Evolutionary conservation across 2,888 invertebrate species (phyloP).

Genomic region (Barypeithes pellucidus): DNA sequence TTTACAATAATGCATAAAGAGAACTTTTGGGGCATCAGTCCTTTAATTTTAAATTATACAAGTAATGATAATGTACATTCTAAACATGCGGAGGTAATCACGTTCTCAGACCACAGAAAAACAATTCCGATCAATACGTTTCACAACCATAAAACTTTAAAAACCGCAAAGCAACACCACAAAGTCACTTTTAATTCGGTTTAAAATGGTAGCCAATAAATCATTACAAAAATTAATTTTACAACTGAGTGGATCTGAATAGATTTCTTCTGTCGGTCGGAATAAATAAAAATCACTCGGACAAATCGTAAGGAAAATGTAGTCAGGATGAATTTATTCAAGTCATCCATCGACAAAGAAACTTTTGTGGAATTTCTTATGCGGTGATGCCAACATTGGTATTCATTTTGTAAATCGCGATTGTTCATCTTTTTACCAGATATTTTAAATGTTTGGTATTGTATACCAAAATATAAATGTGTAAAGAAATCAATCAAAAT

Average conservation of each 20-base stretch:
- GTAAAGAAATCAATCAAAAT: not conserved
- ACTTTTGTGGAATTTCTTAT: not conserved
- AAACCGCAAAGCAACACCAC: slow-evolving; percentile 19
- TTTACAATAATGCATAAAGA: too few species aligned
- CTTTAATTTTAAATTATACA: too few species aligned
- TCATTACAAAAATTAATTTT: slow-evolving; percentile 40
- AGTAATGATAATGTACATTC: too few species aligned
- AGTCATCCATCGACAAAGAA: slow-evolving; percentile 24
- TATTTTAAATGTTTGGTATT: too few species aligned
- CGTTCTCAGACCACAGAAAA: not conserved
- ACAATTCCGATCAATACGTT: not conserved
- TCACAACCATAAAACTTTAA: slow-evolving; percentile 10
- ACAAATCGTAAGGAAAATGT: slow-evolving; percentile 18
- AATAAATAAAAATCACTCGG: slow-evolving; percentile 10
- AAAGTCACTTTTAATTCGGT: slow-evolving; percentile 3
- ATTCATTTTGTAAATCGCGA: not conserved
- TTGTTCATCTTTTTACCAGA: too few species aligned
- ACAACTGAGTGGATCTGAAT: slow-evolving; percentile 35
- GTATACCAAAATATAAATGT: too few species aligned
- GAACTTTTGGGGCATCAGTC: too few species aligned
- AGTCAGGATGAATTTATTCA: slow-evolving; percentile 22
- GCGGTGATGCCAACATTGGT: not conserved
- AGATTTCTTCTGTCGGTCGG: slow-evolving; percentile 24
- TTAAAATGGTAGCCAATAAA: slow-evolving; percentile 23
- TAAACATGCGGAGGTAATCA: too few species aligned